Evolutionary conservation across 2,113 vertebrate genomes (phyloP), one percentile per base, ranked within the genome.

Genomic region (Empidonax traillii): DNA sequence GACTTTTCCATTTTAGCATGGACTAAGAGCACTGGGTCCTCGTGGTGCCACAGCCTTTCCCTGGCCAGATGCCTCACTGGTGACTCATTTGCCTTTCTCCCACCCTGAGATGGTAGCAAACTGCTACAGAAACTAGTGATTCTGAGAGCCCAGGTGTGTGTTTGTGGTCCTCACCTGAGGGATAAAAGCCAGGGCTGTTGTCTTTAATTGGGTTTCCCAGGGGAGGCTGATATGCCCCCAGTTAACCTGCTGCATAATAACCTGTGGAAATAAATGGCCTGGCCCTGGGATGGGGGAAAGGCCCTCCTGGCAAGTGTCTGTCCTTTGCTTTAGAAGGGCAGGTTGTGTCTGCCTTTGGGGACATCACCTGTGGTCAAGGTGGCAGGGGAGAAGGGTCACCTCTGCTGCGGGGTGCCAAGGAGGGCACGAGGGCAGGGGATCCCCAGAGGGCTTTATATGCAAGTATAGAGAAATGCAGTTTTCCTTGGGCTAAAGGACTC

Each of bases 1-100:
- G 43, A 7, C 25, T 44, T 83, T 66, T 47, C 15, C 7, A 1
- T 58, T 80, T 43, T 13, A 28, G 10, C 0, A 0, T 24, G 14
- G 35, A 19, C 9, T 11, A 51, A 31, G 20, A 81, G 27, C 41
- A 44, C 0, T 22, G 75, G 8, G 37, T 71, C 33, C 59, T 43
- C 51, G 37, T 3, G 30, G 37, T 66, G 61, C 41, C 3, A 1
- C 78, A 52, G 52, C 27, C 55, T 78, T 20, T 39, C 67, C 39
- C 43, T 31, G 41, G 39, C 30, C 66, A 46, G 28, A 12, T 43
- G 31, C 44, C 66, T 68, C 0, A 0, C 53, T 73, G 35, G n/a
- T 27, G 87, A n/a, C 25, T 4, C 5, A 0, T 51, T 66, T 80
- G 24, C 47, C 21, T 25, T 73, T 77, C 18, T 30, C 44, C 12